phyloP scores from a whole-genome alignment of 1,140 invertebrate genomes.

The Drosophila obscura region DNA sequence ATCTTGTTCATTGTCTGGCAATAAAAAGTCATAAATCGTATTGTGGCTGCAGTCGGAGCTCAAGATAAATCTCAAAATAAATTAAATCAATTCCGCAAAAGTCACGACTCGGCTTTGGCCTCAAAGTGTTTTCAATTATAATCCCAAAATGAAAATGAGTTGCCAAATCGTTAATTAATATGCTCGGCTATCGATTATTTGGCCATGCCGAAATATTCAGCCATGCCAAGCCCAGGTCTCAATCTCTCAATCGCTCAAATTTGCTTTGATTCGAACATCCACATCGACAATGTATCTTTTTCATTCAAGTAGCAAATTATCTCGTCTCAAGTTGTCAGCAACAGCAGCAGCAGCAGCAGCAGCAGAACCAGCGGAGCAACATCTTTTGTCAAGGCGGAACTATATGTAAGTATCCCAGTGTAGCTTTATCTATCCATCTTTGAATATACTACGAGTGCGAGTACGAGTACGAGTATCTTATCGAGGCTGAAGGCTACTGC shows the following conservation, averaged over 20 bases:
- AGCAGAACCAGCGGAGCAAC: slow-evolving; percentile 17
- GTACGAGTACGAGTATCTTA: slow-evolving; percentile 21
- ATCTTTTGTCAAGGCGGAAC: slow-evolving; percentile 58
- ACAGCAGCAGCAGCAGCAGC: slow-evolving; percentile 23
- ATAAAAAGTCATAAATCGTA: slow-evolving; percentile 12
- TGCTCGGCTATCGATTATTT: slow-evolving; percentile 43
- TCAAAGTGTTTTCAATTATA: slow-evolving; percentile 38
- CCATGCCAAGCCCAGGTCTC: slow-evolving; percentile 25
- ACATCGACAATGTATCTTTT: slow-evolving; percentile 48
- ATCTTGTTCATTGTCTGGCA: slow-evolving; percentile 2
- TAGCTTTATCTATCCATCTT: slow-evolving; percentile 28
- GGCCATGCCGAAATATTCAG: slow-evolving; percentile 27
- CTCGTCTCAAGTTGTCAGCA: slow-evolving; percentile 78
- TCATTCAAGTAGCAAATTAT: slow-evolving; percentile 78
- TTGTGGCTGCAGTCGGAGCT: slow-evolving; percentile 11
- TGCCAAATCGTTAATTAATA: slow-evolving; percentile 58
- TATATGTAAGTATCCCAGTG: slow-evolving; percentile 29
- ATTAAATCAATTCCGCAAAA: slow-evolving; percentile 58
- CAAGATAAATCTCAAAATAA: slow-evolving; percentile 53
- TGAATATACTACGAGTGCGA: slow-evolving; percentile 20
- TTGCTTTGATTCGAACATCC: slow-evolving; percentile 29
- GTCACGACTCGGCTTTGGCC: slow-evolving; percentile 59
- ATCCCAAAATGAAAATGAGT: slow-evolving; percentile 46
- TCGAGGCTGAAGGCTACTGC: slow-evolving; percentile 19
- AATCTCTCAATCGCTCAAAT: slow-evolving; percentile 24